Base-by-base conservation (phyloP, 1,140 invertebrate genomes). In the Ganaspis sp. region DNA sequence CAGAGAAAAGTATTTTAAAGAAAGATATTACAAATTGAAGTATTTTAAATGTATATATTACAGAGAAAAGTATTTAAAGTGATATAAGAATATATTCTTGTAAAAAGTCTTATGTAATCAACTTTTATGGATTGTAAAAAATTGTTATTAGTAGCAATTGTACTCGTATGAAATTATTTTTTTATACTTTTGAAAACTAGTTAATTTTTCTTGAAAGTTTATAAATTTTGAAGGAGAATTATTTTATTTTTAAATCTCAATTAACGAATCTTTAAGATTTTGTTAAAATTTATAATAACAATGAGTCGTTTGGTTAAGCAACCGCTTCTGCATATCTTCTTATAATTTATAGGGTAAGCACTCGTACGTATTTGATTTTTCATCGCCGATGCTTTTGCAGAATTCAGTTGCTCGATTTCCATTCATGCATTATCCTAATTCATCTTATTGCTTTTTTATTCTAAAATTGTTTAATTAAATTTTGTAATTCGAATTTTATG, bases 321-420 rank as follows among this genome's bases (percentile, higher is more conserved):
- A 84, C 82, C 83, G 84, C 83, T 85, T 77, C 84, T 84, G 78
- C 80, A 81, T 87, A 82, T 86, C 88, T 85, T 84, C 86, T 88
- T 89, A 88, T 89, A 74, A 86, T 89, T 85, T 88, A 88, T 90
- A 86, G 89, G 89, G 88, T 90, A 90, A 90, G 89, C 89, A 89
- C 84, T 86, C 79, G 83, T 87, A 86, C 78, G 83, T 81, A 86
- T 74, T 85, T 83, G 81, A 73, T 83, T 86, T 40, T 81, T 79
- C 54, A 69, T 85, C 70, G 64, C 69, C 75, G 54, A 34, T 69
- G 81, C 76, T 79, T 83, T 80, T 73, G 64, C 45, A 38, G 42
- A 69, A 73, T 73, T 80, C 37, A 38, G 70, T 76, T 73, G 26
- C 23, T 64, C 54, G 11, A 29, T 15, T 29, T 29, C 19, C 53